Evolutionary conservation across 2,797 vertebrate species (phyloP).

Genomic region (Tokudaia tokunoshimensis): DNA sequence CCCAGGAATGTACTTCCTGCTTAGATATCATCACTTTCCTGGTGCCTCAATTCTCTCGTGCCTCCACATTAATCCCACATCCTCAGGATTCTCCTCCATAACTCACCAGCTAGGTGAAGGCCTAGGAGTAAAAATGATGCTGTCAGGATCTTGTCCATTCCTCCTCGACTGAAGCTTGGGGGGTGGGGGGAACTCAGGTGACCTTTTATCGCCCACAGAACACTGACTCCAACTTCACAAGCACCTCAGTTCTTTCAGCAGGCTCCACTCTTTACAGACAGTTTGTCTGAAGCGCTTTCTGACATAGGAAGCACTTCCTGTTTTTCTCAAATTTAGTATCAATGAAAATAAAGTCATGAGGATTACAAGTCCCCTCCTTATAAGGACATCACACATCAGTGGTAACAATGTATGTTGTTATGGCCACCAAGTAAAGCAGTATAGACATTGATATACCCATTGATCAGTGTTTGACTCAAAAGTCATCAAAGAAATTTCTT

Average conservation of each 20-base stretch:
- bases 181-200: background rate
- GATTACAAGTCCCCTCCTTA: background rate
- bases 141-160: conserved; percentile 42
- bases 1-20: background rate
- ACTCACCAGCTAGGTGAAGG: conserved; percentile 66
- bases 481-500: background rate
- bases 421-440: background rate
- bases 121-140: conserved; percentile 15
- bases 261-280: background rate
- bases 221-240: background rate
- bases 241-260: background rate
- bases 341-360: background rate
- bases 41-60: background rate
- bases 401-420: background rate
- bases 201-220: background rate
- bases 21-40: background rate
- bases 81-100: background rate
- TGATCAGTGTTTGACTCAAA: background rate
- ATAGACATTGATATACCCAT: background rate
- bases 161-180: background rate
- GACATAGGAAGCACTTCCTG: background rate
- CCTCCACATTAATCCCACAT: background rate
- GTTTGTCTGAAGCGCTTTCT: background rate
- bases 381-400: background rate
- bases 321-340: background rate